Conservation (phyloP, 1,140 invertebrate genomes). For the Pachypsylla venusta region DNA sequence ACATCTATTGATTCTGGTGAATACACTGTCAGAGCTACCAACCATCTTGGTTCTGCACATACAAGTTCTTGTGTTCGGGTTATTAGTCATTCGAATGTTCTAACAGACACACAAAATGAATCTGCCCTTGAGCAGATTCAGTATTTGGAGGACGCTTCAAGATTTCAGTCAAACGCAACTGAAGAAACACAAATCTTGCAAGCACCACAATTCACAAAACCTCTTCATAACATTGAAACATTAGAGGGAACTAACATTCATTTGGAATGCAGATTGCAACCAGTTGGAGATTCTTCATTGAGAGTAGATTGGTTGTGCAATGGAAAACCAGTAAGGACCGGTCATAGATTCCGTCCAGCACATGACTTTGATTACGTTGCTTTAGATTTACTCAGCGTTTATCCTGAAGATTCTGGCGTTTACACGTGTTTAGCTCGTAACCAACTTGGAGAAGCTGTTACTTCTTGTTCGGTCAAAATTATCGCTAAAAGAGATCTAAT, state of each 20-base stretch:
- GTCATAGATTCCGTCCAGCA: conserved; percentile 86
- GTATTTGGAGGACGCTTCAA: conserved; percentile 74
- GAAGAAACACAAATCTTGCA: conserved; percentile 67
- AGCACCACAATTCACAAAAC: conserved; percentile 68
- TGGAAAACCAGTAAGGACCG: conserved; percentile 69
- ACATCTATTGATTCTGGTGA: conserved; percentile 82
- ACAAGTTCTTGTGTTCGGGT: conserved; percentile 76
- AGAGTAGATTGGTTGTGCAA: conserved; percentile 95
- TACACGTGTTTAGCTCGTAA: conserved; percentile 87
- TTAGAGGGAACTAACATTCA: conserved; percentile 85
- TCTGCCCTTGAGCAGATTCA: conserved; percentile 88
- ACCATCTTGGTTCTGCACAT: conserved; percentile 78
- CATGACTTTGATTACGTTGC: conserved; percentile 97
- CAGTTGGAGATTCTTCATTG: conserved; percentile 89
- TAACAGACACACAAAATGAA: conserved; percentile 89
- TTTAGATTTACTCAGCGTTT: conserved; percentile 86
- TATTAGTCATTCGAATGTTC: conserved; percentile 64
- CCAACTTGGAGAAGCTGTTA: conserved; percentile 84
- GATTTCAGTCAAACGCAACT: conserved; percentile 47
- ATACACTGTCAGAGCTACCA: conserved; percentile 82
- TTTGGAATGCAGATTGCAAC: conserved; percentile 80
- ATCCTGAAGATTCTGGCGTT: conserved; percentile 91
- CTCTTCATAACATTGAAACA: conserved; percentile 79
- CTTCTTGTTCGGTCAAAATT: conserved; percentile 72
- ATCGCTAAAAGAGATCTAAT: conserved; percentile 76